Evolutionary conservation across 2,888 invertebrate genomes (phyloP).

Genomic region (Epinotia bilunana): DNA sequence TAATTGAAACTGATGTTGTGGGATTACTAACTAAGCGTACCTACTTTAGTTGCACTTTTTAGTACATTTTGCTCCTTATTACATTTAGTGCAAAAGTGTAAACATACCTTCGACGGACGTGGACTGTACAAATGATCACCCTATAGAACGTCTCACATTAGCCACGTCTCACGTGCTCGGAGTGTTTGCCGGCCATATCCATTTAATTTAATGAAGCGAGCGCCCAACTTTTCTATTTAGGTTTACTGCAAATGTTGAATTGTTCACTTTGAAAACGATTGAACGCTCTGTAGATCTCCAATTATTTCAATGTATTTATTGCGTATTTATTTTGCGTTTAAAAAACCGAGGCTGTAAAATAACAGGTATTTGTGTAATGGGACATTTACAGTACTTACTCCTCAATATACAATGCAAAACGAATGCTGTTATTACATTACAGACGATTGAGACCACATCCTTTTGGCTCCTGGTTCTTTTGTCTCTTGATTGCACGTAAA

Average conservation of each 20-base stretch:
- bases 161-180: constrained; percentile 19
- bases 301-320: neutral
- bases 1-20: no score
- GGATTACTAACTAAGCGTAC: no score
- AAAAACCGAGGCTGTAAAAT: neutral
- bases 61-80: no score
- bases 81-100: neutral
- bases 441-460: no score
- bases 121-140: neutral
- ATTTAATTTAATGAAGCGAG: constrained; percentile 35
- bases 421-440: no score
- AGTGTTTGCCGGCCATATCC: constrained; percentile 23
- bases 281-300: neutral
- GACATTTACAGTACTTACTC: no score
- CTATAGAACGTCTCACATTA: constrained; percentile 9
- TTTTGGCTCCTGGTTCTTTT: no score
- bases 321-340: neutral
- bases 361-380: no score
- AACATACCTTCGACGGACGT: neutral
- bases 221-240: constrained; percentile 28
- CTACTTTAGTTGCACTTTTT: no score
- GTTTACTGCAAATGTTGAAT: constrained; percentile 20
- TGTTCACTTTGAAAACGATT: constrained; percentile 2
- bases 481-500: no score
- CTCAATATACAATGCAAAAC: no score